A percentile compares a stretch with the other conserved stretches of the same genome.
Conservation (phyloP, 2,888 invertebrate species). For the Rosalia funebris region DNA sequence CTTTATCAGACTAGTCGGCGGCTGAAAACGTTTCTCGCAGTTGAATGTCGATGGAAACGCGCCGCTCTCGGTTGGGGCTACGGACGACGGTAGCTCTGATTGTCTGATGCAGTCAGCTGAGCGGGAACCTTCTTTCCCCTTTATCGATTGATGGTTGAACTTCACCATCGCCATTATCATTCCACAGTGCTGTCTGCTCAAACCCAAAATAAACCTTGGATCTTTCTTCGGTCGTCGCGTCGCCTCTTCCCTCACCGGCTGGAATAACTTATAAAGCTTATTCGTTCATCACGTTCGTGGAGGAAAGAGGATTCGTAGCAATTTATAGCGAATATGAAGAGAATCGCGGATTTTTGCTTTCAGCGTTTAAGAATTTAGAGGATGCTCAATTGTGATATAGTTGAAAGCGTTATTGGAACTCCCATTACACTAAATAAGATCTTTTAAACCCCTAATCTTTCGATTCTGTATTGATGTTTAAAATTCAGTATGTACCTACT, state of each 20-base stretch:
- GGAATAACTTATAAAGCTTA: conserved; percentile 3
- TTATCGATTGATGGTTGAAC: conserved; percentile 27
- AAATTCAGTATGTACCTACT: too few species aligned
- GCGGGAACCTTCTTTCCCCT: conserved; percentile 13
- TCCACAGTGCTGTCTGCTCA: conserved; percentile 20
- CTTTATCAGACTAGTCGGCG: too few species aligned
- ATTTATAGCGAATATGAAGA: background rate
- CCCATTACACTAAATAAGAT: too few species aligned
- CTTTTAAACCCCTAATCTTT: too few species aligned
- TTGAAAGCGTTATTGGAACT: too few species aligned
- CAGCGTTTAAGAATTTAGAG: too few species aligned
- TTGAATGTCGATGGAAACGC: too few species aligned
- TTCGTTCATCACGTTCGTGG: background rate
- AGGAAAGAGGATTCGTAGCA: background rate
- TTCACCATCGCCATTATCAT: conserved; percentile 14
- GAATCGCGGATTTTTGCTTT: conserved; percentile 1
- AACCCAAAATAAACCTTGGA: conserved; percentile 36
- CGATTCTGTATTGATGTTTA: too few species aligned
- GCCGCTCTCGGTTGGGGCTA: too few species aligned
- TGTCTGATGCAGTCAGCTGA: conserved; percentile 22
- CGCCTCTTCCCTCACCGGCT: background rate
- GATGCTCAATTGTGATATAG: too few species aligned
- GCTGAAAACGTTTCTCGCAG: too few species aligned
- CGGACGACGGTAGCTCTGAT: background rate
- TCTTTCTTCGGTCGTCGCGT: background rate